Conservation (phyloP, 1,140 invertebrate genomes). For the Pteromalus puparum region DNA sequence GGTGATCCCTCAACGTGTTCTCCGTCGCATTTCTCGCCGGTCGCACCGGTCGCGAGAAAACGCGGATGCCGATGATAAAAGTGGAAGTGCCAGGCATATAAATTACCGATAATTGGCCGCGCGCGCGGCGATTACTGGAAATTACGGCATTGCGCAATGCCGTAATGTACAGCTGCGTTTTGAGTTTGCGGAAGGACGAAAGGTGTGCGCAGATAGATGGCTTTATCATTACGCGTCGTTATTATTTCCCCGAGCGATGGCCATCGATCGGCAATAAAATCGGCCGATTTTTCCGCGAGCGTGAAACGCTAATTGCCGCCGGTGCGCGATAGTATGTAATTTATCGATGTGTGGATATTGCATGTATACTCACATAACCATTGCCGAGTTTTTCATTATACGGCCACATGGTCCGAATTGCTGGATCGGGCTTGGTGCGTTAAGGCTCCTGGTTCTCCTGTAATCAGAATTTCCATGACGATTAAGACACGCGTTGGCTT, state of each 20-base stretch:
- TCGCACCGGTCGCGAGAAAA: not conserved
- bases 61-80: conserved; percentile 24
- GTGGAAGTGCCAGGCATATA: conserved; percentile 11
- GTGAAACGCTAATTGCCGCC: not conserved
- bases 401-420: conserved; percentile 97
- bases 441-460: conserved; percentile 93
- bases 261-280: conserved; percentile 10
- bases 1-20: too few species aligned
- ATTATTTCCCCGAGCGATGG: not conserved
- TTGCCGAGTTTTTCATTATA: conserved; percentile 96
- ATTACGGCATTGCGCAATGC: conserved; percentile 36
- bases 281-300: not conserved
- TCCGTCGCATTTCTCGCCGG: too few species aligned
- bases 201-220: not conserved
- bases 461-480: conserved; percentile 70
- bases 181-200: conserved; percentile 30
- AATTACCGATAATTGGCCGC: conserved; percentile 36
- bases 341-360: not conserved
- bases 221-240: conserved; percentile 13
- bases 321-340: not conserved
- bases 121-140: conserved; percentile 19
- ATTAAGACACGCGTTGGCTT: too few species aligned
- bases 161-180: not conserved
- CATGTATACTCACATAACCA: conserved; percentile 91
- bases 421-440: conserved; percentile 94